A percentile compares a stretch with the other conserved stretches of the same genome.
Evolutionary conservation across 2,797 vertebrate species (phyloP).

Genomic region (Microtus agrestis): DNA sequence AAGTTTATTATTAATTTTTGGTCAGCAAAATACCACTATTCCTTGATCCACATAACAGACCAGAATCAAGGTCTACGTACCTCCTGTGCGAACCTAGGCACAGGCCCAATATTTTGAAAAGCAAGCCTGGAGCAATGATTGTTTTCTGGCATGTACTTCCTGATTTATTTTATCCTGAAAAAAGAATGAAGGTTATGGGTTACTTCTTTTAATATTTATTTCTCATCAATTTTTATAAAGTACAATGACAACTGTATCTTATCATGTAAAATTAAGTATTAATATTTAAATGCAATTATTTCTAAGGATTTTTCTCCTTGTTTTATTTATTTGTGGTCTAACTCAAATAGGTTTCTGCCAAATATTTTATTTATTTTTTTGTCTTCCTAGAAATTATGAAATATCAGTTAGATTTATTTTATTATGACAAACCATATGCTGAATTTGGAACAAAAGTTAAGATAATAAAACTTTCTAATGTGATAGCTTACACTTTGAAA

Average conservation of each 20-base stretch:
- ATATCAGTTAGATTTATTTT: background rate
- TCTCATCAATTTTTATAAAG: background rate
- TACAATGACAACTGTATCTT: background rate
- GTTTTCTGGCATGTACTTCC: background rate
- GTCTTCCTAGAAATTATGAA: constrained; percentile 11
- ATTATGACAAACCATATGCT: background rate
- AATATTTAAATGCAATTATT: constrained; percentile 25
- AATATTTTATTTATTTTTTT: background rate
- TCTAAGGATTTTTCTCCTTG: background rate
- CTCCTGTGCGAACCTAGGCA: background rate
- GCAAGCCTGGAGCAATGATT: too few relatives aligned
- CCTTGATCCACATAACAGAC: background rate
- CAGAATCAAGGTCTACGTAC: background rate
- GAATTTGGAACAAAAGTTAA: background rate
- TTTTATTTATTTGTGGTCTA: background rate
- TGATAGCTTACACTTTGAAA: background rate
- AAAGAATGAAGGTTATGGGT: background rate
- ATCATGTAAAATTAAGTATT: constrained; percentile 15
- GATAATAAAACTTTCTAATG: background rate
- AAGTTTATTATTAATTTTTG: background rate
- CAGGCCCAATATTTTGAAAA: background rate
- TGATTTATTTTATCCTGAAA: background rate
- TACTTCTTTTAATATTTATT: background rate
- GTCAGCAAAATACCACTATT: background rate
- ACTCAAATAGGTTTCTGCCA: background rate